phyloP scores from a whole-genome alignment of 2,797 vertebrate genomes.

The Poecilia wingei region DNA sequence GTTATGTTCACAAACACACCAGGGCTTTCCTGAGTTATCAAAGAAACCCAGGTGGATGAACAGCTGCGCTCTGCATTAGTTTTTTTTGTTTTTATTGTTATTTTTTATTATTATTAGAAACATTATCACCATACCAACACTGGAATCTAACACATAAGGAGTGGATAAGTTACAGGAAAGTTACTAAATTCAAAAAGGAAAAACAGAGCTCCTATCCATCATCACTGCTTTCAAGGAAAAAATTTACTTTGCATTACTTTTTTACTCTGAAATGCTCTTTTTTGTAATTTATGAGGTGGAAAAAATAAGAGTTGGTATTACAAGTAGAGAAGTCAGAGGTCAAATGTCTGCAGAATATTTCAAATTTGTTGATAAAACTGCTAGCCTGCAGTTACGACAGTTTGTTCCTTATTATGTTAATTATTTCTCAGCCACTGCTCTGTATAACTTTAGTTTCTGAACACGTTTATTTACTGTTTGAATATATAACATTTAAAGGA shows the following conservation, averaged over 20 bases:
- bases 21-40: constrained; percentile 49
- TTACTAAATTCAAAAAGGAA: neutral
- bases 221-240: neutral
- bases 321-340: neutral
- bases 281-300: neutral
- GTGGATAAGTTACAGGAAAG: neutral
- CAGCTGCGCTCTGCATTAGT: constrained; percentile 47
- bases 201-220: neutral
- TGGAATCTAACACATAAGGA: constrained; percentile 18
- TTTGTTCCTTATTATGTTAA: neutral
- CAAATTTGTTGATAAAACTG: neutral
- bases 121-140: constrained; percentile 18
- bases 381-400: neutral
- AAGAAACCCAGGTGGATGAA: constrained; percentile 38
- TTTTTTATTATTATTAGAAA: neutral
- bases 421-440: neutral
- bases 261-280: neutral
- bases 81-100: neutral
- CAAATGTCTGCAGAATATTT: neutral
- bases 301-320: neutral
- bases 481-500: neutral
- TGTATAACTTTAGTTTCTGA: neutral
- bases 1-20: constrained; percentile 50
- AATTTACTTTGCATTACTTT: neutral
- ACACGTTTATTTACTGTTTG: too few species aligned